Evolutionary conservation across 2,888 invertebrate species (phyloP).

Genomic region (Tuberolachnus salignus): DNA sequence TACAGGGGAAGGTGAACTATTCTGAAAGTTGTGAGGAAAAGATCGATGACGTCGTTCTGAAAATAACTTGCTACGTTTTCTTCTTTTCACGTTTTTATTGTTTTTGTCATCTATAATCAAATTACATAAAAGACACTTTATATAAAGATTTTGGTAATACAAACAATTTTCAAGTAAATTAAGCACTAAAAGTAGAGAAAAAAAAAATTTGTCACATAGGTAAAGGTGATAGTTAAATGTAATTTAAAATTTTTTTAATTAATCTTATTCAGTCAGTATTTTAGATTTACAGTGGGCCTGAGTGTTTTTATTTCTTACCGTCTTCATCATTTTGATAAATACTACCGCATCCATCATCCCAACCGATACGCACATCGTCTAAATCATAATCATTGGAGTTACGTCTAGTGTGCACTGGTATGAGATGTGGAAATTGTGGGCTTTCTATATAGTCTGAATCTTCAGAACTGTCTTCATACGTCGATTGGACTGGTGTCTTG

Average conservation of each 20-base stretch:
- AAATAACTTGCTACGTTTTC: neutral
- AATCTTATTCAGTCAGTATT: neutral
- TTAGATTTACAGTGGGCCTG: neutral
- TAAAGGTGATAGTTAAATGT: neutral
- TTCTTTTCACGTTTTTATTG: neutral
- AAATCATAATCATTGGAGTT: constrained; percentile 26
- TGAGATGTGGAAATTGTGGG: constrained; percentile 36
- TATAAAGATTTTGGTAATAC: too few relatives aligned
- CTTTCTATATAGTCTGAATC: constrained; percentile 45
- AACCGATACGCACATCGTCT: constrained; percentile 33
- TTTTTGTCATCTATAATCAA: neutral
- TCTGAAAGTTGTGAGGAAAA: neutral
- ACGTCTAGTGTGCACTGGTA: constrained; percentile 22
- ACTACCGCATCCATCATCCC: constrained; percentile 45
- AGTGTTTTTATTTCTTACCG: constrained; percentile 11
- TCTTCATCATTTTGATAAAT: constrained; percentile 7
- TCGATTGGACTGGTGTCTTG: constrained; percentile 15
- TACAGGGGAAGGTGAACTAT: constrained; percentile 19
- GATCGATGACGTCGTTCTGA: neutral
- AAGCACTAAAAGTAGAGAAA: neutral
- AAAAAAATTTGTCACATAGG: too few relatives aligned
- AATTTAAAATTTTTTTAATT: neutral
- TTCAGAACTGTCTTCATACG: neutral
- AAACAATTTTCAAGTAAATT: neutral
- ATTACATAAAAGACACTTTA: neutral